Percentiles rank a stretch among this genome's conserved stretches.
Evolutionary conservation across 2,888 invertebrate species (phyloP).

Genomic region (Amiota minor): DNA sequence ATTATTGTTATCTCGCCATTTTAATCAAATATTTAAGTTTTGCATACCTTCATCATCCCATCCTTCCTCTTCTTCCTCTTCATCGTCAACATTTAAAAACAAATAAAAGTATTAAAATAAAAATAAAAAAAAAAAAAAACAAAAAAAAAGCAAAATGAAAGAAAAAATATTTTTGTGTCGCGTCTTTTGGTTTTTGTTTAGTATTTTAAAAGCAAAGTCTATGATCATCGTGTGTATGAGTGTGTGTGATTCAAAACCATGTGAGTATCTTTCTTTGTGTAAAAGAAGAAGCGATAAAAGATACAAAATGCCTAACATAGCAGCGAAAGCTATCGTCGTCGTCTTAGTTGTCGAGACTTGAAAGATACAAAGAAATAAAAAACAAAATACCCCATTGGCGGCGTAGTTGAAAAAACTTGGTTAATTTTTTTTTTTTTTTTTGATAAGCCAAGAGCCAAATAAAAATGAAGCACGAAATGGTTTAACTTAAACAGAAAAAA

Average conservation of each 20-base stretch:
- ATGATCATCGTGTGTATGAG: background rate
- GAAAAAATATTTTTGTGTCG: slow-evolving; percentile 20
- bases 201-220: background rate
- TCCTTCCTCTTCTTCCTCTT: no score
- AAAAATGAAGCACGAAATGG: no score
- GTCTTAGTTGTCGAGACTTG: background rate
- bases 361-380: no score
- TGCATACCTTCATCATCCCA: slow-evolving; percentile 12
- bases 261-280: slow-evolving; percentile 18
- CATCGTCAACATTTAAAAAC: background rate
- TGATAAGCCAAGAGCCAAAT: no score
- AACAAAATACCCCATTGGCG: no score
- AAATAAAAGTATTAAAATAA: background rate
- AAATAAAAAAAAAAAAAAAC: background rate
- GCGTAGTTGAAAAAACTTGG: no score
- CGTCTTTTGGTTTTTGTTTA: background rate
- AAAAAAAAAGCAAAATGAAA: background rate
- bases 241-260: background rate
- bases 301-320: slow-evolving; percentile 27
- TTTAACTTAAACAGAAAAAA: no score
- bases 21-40: slow-evolving; percentile 25
- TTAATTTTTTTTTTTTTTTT: no score
- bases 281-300: slow-evolving; percentile 1
- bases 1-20: background rate
- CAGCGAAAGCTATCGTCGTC: slow-evolving; percentile 19